phyloP scores from a whole-genome alignment of 2,113 vertebrate genomes.

The Coregonus clupeaformis region DNA sequence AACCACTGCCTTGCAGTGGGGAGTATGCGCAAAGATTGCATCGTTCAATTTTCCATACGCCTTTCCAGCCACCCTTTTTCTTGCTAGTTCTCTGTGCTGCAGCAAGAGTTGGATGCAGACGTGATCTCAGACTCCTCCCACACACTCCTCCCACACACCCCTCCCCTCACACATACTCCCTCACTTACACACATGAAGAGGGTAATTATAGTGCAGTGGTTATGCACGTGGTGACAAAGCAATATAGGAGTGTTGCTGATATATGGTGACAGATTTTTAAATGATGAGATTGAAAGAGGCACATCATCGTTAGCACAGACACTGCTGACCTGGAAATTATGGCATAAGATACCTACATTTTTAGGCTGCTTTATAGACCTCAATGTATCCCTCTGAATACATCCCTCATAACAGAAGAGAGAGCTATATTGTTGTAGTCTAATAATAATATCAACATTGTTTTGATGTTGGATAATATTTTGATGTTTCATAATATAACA shows the following conservation, averaged over 20 bases:
- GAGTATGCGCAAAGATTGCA: slow-evolving; percentile 5
- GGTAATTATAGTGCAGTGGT: not conserved
- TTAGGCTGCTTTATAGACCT: not conserved
- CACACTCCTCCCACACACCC: slow-evolving; percentile 18
- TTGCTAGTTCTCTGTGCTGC: slow-evolving; percentile 54
- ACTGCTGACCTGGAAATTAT: not conserved
- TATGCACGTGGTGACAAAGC: not conserved
- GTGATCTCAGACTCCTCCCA: slow-evolving; percentile 74
- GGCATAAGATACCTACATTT: not conserved
- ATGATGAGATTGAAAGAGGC: not conserved
- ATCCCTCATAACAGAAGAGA: no score
- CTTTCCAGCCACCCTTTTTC: slow-evolving; percentile 22
- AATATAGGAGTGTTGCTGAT: not conserved
- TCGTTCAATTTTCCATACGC: slow-evolving; percentile 24
- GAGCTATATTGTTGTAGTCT: no score
- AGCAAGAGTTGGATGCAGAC: slow-evolving; percentile 68
- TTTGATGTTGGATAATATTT: no score
- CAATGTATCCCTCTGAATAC: not conserved
- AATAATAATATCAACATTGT: no score
- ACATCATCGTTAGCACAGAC: not conserved
- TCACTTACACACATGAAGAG: not conserved
- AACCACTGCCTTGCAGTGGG: not conserved
- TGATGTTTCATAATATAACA: no score
- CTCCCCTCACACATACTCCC: slow-evolving; percentile 33
- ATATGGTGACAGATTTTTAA: not conserved